A percentile compares a stretch with the other conserved stretches of the same genome.
phyloP scores from a whole-genome alignment of 2,888 invertebrate species.

The Teinopalpus imperialis region DNA sequence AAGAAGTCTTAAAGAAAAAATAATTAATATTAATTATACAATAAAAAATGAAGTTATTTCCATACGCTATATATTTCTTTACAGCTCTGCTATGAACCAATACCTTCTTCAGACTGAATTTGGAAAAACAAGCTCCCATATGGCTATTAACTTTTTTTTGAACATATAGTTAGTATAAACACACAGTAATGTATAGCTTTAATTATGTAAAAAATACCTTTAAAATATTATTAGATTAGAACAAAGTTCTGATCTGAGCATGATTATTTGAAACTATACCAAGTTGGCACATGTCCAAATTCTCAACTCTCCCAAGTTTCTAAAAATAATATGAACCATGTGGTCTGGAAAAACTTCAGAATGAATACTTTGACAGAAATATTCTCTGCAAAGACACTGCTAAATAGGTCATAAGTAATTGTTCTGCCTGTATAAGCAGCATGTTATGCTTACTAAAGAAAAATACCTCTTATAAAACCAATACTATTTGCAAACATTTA shows the following conservation, averaged over 20 bases:
- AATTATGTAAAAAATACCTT: slow-evolving; percentile 21
- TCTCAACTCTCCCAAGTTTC: slow-evolving; percentile 52
- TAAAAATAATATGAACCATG: slow-evolving; percentile 64
- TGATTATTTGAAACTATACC: slow-evolving; percentile 36
- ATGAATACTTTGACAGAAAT: slow-evolving; percentile 27
- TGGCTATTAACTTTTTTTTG: slow-evolving; percentile 34
- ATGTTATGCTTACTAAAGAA: too few species aligned
- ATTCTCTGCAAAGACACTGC: not conserved
- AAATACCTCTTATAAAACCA: too few species aligned
- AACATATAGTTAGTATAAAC: slow-evolving; percentile 10
- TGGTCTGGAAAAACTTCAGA: slow-evolving; percentile 58
- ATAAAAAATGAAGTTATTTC: not conserved
- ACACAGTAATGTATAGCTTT: slow-evolving; percentile 19
- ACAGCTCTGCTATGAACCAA: slow-evolving; percentile 25
- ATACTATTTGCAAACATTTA: too few species aligned
- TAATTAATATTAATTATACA: slow-evolving; percentile 17
- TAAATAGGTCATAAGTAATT: slow-evolving; percentile 3
- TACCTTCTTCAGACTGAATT: slow-evolving; percentile 71
- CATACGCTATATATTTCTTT: slow-evolving; percentile 13
- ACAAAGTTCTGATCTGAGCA: slow-evolving; percentile 29
- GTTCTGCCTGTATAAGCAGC: too few species aligned
- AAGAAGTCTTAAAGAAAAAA: slow-evolving; percentile 65
- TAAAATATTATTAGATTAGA: slow-evolving; percentile 33
- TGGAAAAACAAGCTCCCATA: slow-evolving; percentile 79
- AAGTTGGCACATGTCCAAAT: slow-evolving; percentile 67